phyloP scores from a whole-genome alignment of 2,797 vertebrate genomes.

The Semotilus atromaculatus region DNA sequence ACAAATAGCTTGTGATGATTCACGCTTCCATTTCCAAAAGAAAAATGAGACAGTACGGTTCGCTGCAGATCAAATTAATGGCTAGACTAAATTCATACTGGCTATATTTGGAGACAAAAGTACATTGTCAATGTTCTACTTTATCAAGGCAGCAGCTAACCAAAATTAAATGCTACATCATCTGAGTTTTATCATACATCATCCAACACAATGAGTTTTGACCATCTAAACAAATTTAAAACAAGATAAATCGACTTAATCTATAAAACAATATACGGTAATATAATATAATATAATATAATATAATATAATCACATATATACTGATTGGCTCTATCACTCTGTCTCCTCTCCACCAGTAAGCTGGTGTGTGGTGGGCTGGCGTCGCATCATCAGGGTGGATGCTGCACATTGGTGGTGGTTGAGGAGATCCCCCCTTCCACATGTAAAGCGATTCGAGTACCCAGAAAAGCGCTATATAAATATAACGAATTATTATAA shows the following conservation, averaged over 20 bases:
- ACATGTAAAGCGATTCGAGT: too few species aligned
- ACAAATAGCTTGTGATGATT: slow-evolving; percentile 48
- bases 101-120: slow-evolving; percentile 23
- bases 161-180: background rate
- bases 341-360: too few species aligned
- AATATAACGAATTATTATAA: too few species aligned
- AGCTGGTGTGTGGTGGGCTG: too few species aligned
- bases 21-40: slow-evolving; percentile 29
- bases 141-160: slow-evolving; percentile 1
- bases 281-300: background rate
- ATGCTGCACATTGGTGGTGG: too few species aligned
- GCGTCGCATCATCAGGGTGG: too few species aligned
- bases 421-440: too few species aligned
- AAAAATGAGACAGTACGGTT: slow-evolving; percentile 22
- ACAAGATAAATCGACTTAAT: background rate
- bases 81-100: slow-evolving; percentile 24
- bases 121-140: slow-evolving; percentile 6
- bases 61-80: slow-evolving; percentile 17
- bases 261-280: background rate
- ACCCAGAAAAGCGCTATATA: too few species aligned
- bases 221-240: background rate
- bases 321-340: too few species aligned
- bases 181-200: too few species aligned
- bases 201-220: background rate
- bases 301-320: too few species aligned